Conservation (phyloP, 2,888 invertebrate genomes). For the Xanthorhoe spadicearia region DNA sequence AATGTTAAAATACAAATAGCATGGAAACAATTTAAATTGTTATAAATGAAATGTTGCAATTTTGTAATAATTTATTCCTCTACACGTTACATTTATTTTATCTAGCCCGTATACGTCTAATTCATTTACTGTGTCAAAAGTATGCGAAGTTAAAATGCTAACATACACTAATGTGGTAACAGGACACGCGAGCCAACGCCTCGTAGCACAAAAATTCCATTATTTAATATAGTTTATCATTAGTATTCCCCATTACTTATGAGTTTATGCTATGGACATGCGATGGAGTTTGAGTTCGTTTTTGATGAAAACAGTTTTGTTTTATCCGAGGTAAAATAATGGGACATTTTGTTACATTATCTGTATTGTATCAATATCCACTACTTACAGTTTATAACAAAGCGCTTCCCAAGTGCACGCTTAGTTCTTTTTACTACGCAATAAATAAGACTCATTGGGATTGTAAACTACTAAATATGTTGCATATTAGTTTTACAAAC, state of each 20-base stretch:
- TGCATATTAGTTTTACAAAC: too few relatives aligned
- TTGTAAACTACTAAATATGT: too few relatives aligned
- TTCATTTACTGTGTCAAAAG: constrained; percentile 16
- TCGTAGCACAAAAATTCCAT: constrained; percentile 52
- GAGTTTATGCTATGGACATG: constrained; percentile 44
- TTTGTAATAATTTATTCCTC: background rate
- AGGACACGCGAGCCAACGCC: constrained; percentile 50
- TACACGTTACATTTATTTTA: background rate
- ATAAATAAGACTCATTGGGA: too few relatives aligned
- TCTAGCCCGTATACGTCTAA: constrained; percentile 6
- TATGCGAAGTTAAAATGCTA: constrained; percentile 20
- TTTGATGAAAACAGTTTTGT: constrained; percentile 1
- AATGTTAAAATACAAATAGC: too few relatives aligned
- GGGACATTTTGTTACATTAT: too few relatives aligned
- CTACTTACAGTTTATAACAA: too few relatives aligned
- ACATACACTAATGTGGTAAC: constrained; percentile 31
- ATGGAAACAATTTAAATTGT: too few relatives aligned
- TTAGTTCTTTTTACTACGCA: too few relatives aligned
- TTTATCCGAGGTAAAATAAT: background rate
- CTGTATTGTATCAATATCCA: too few relatives aligned
- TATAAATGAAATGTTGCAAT: too few relatives aligned
- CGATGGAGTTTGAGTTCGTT: constrained; percentile 29
- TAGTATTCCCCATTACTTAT: constrained; percentile 47
- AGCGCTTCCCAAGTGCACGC: too few relatives aligned
- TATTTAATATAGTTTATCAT: constrained; percentile 59